These are phyloP conservation scores for Cyaniris semiargus DNA, from an alignment of 2,888 invertebrate genomes.

Conservation along the genomic window DNA sequence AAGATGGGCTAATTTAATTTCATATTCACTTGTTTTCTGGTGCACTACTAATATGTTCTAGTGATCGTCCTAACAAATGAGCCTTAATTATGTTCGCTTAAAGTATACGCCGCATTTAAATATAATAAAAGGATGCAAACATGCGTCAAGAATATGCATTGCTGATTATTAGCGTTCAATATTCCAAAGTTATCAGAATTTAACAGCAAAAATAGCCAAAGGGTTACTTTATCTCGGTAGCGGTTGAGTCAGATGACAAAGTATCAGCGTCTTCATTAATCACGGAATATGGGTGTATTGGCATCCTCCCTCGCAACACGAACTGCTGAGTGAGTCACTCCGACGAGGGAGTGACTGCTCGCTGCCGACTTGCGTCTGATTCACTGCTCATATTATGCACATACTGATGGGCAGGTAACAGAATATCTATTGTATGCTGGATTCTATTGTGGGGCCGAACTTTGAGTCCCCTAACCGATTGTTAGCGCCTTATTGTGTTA, in stretches of 20 bases:
- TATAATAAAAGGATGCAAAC: not conserved
- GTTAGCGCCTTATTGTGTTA: slow-evolving; percentile 68
- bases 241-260: slow-evolving; percentile 49
- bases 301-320: slow-evolving; percentile 46
- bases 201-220: not conserved
- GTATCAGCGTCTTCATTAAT: slow-evolving; percentile 57
- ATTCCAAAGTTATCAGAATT: slow-evolving; percentile 17
- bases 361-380: slow-evolving; percentile 49
- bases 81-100: not conserved
- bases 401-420: slow-evolving; percentile 75
- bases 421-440: slow-evolving; percentile 74
- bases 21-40: no score
- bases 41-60: not conserved
- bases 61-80: not conserved
- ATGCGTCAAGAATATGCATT: not conserved
- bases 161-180: not conserved
- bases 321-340: slow-evolving; percentile 47
- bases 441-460: slow-evolving; percentile 72
- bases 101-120: not conserved
- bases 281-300: slow-evolving; percentile 60
- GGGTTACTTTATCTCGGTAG: slow-evolving; percentile 40
- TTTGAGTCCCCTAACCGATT: slow-evolving; percentile 71
- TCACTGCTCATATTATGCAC: slow-evolving; percentile 71
- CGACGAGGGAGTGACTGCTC: slow-evolving; percentile 51
- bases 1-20: not conserved